phyloP scores from a whole-genome alignment of 1,140 invertebrate species.

The Temnothorax nylanderi region DNA sequence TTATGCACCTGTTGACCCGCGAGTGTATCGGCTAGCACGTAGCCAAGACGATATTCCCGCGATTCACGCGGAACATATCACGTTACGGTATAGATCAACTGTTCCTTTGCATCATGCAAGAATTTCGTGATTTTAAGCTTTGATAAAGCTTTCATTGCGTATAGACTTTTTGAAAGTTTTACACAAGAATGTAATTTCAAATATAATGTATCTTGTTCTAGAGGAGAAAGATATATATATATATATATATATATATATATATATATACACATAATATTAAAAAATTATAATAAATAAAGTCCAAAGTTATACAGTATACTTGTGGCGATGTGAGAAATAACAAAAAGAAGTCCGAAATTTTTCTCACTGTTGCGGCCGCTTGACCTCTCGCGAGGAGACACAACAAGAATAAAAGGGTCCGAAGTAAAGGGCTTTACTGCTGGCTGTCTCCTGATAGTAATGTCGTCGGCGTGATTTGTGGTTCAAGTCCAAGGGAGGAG shows the following conservation, averaged over 20 bases:
- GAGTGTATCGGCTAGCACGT: not conserved
- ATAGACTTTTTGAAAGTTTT: not conserved
- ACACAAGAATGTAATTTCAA: not conserved
- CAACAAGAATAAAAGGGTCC: conserved; percentile 54
- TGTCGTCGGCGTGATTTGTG: conserved; percentile 79
- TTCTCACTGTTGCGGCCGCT: not conserved
- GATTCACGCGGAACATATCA: not conserved
- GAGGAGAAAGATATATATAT: not conserved
- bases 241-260: not conserved
- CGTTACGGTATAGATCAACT: not conserved
- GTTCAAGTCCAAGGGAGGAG: conserved; percentile 64
- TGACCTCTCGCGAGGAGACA: conserved; percentile 44
- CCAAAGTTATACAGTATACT: not conserved
- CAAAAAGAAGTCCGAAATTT: not conserved
- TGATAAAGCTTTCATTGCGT: not conserved
- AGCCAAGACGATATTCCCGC: not conserved
- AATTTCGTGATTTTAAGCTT: not conserved
- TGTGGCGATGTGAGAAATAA: not conserved
- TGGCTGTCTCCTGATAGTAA: conserved; percentile 75
- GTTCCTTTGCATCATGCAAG: not conserved
- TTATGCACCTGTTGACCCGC: conserved; percentile 73
- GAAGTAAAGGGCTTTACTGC: conserved; percentile 76
- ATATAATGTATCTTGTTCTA: not conserved
- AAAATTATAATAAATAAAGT: not conserved
- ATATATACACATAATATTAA: not conserved